Evolutionary conservation across 2,797 vertebrate species (phyloP), one percentile per base, ranked within the genome.

Genomic region (Dicrostonyx torquatus): DNA sequence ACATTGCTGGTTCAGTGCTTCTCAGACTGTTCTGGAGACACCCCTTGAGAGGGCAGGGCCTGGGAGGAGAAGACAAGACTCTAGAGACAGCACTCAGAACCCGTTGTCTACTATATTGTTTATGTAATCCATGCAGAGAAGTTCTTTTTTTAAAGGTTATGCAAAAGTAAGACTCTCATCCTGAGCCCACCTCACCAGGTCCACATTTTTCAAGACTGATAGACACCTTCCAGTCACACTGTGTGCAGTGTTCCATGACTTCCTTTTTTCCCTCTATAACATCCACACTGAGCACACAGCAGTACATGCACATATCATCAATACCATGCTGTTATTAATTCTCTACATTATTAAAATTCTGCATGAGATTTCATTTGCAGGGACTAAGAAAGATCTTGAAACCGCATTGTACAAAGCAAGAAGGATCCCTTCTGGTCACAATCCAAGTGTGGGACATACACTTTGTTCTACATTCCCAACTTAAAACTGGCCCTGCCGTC

Each of bases 341-440:
- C 62, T 73, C 64, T 22, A 58, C n/a, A 58, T 45, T 45, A 75
- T 18, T 70, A 76, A 90, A 72, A 40, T 53, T 87, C 85, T 53
- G 31, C 20, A 0, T 26, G 75, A 76, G 40, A 18, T 87, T 58
- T 85, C 60, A 62, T 75, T 95, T 94, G 40, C 17, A 43, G 55
- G 15, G 26, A 10, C 86, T 94, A 90, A 60, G 78, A 87, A 87
- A 86, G 13, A 31, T 40, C 66, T 85, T 72, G 64, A 94, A 94
- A 66, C 17, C 34, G 62, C 90, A 18, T 68, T 83, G 88, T 86
- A 66, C 29, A 83, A 73, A 58, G 91, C 68, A 68, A 14, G 37
- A 66, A 93, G 37, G 12, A 31, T 90, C 88, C 90, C 62, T 73
- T 85, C 58, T 20, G 43, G 4, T 60, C 85, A 45, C 1, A 43